Evolutionary conservation across 2,888 invertebrate genomes (phyloP), one percentile per base, ranked within the genome.

Genomic region (Furcula furcula): DNA sequence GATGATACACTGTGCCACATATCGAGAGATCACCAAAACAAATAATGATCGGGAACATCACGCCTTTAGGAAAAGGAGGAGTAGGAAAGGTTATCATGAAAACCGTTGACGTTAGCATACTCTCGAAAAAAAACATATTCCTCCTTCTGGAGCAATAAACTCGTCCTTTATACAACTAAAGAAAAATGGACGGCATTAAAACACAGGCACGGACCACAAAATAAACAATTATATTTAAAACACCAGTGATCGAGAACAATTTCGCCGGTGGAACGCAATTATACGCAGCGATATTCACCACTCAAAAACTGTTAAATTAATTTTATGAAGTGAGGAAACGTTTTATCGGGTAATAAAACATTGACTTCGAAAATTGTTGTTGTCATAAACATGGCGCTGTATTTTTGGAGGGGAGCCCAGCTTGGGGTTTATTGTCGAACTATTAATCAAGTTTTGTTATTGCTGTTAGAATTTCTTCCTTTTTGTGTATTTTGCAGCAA

Each of bases 161-260:
- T n/a, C n/a, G n/a, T n/a, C n/a, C n/a, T n/a, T n/a, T n/a, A n/a
- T n/a, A n/a, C n/a, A n/a, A n/a, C n/a, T n/a, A n/a, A n/a, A n/a
- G n/a, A n/a, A n/a, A 21, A 34, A 20, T 13, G 6, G 23, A 1
- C n/a, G 14, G 34, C 29, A 52, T 37, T 56, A 36, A 44, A 34
- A 39, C 13, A 12, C 34, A 40, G 41, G 13, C 40, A 28, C 27
- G 26, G 29, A 37, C 34, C 48, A 34, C 47, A 55, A 55, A 65
- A 69, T 59, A 55, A 38, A 36, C 34, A 49, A 42, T 58, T 55
- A 60, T 54, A 57, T 58, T 52, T 11, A 13, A 29, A 36, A 38
- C 44, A 55, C 65, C 57, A 69, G 40, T 55, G 56, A 65, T 67
- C 64, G 65, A 66, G 70, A 58, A 58, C 55, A 57, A 54, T 57